These are phyloP conservation scores for Symphodus melops DNA, from an alignment of 2,113 vertebrate genomes.

Conservation along the genomic window DNA sequence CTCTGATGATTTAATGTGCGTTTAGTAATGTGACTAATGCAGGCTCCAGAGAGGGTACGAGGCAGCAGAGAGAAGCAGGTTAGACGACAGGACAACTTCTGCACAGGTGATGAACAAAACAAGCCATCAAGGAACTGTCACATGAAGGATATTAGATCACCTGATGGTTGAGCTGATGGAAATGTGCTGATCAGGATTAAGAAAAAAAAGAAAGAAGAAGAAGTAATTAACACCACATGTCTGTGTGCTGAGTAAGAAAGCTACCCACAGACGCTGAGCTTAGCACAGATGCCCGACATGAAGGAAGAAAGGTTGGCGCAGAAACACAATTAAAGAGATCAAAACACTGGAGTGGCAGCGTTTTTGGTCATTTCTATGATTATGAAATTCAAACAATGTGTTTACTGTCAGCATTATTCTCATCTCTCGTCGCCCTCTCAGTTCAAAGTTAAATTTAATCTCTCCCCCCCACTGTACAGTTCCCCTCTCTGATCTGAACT, in stretches of 20 bases:
- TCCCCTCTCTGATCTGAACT: constrained; percentile 30
- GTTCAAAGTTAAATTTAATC: constrained; percentile 4
- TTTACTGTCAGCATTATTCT: background rate
- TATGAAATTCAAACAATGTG: background rate
- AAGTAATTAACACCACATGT: background rate
- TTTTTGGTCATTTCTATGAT: background rate
- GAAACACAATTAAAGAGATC: background rate
- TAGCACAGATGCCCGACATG: background rate
- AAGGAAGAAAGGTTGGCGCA: background rate
- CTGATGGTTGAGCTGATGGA: background rate
- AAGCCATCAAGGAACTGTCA: background rate
- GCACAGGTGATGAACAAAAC: background rate
- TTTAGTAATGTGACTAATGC: constrained; percentile 1
- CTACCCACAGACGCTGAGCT: background rate
- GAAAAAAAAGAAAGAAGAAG: background rate
- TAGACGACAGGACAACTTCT: background rate
- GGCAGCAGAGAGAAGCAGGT: background rate
- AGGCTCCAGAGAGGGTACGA: constrained; percentile 4
- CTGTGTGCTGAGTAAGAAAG: background rate
- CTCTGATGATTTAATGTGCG: constrained; percentile 19
- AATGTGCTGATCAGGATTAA: background rate
- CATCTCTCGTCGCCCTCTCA: background rate
- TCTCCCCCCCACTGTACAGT: background rate
- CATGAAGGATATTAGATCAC: background rate
- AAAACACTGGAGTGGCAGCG: background rate